Evolutionary conservation across 1,140 invertebrate species (phyloP).

Genomic region (Lasaia peninsularis): DNA sequence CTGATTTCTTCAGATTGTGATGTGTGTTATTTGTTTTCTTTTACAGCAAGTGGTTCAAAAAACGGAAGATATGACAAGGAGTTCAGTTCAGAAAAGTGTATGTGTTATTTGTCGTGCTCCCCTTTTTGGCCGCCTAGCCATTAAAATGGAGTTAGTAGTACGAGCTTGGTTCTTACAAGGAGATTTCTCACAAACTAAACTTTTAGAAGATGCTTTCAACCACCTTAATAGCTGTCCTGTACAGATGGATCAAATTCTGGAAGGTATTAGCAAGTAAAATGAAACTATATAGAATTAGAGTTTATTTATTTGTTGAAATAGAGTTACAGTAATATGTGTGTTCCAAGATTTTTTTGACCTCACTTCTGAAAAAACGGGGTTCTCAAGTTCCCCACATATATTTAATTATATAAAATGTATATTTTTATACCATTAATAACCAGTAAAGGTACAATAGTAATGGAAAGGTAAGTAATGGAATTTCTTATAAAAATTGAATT

Average conservation of each 20-base stretch:
- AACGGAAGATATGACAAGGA: constrained; percentile 97
- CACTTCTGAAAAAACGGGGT: too few species aligned
- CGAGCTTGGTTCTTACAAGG: constrained; percentile 98
- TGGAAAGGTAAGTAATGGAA: too few species aligned
- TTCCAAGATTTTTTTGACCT: too few species aligned
- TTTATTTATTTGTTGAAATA: too few species aligned
- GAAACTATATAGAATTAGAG: too few species aligned
- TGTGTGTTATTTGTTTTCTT: constrained; percentile 6
- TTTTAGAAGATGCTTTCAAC: constrained; percentile 94
- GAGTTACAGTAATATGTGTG: too few species aligned
- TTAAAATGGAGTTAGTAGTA: constrained; percentile 97
- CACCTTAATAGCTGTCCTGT: constrained; percentile 93
- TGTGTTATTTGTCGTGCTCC: constrained; percentile 88
- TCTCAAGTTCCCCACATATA: too few species aligned
- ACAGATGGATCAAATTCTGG: constrained; percentile 86
- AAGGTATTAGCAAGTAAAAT: constrained; percentile 78
- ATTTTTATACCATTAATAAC: too few species aligned
- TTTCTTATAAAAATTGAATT: too few species aligned
- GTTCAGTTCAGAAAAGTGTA: constrained; percentile 78
- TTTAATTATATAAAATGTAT: too few species aligned
- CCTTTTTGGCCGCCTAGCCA: constrained; percentile 94
- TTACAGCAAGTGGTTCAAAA: constrained; percentile 92
- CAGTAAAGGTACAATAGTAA: too few species aligned
- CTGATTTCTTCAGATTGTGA: neutral
- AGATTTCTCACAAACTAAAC: constrained; percentile 93